phyloP scores from a whole-genome alignment of 1,140 invertebrate genomes.

The Apis laboriosa region DNA sequence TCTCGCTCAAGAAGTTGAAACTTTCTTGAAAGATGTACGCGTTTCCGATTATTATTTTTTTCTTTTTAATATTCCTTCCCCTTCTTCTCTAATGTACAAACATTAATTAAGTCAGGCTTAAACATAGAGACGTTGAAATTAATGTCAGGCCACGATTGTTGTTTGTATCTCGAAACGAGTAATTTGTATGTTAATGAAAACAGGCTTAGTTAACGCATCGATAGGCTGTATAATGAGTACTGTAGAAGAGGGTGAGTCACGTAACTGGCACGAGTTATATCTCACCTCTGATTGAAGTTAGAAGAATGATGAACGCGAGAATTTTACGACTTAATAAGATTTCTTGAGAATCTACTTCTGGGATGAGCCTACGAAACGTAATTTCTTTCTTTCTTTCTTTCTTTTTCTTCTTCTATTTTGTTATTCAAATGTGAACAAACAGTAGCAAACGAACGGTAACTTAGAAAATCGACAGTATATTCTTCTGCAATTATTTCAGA shows the following conservation, averaged over 20 bases:
- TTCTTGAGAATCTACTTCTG: background rate
- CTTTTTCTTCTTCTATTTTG: no score
- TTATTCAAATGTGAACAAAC: no score
- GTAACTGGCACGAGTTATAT: slow-evolving; percentile 19
- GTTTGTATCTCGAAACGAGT: background rate
- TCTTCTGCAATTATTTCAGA: no score
- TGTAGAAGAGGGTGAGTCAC: slow-evolving; percentile 10
- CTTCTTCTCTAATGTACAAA: background rate
- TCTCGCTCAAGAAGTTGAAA: background rate
- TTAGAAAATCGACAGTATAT: no score
- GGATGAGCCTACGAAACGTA: background rate
- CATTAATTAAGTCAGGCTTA: background rate
- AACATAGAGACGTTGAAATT: slow-evolving; percentile 1
- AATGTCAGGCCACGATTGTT: slow-evolving; percentile 18
- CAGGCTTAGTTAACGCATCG: slow-evolving; percentile 18
- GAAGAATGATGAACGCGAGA: background rate
- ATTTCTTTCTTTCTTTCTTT: background rate
- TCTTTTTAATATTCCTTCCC: background rate
- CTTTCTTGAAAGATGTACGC: background rate
- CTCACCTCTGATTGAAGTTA: background rate
- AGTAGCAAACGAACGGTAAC: no score
- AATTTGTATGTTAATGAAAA: slow-evolving; percentile 51
- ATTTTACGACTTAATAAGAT: background rate
- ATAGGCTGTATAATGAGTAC: slow-evolving; percentile 23
- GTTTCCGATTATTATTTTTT: background rate